Conservation (phyloP, 1,140 invertebrate genomes). For the Drosophila ananassae region DNA sequence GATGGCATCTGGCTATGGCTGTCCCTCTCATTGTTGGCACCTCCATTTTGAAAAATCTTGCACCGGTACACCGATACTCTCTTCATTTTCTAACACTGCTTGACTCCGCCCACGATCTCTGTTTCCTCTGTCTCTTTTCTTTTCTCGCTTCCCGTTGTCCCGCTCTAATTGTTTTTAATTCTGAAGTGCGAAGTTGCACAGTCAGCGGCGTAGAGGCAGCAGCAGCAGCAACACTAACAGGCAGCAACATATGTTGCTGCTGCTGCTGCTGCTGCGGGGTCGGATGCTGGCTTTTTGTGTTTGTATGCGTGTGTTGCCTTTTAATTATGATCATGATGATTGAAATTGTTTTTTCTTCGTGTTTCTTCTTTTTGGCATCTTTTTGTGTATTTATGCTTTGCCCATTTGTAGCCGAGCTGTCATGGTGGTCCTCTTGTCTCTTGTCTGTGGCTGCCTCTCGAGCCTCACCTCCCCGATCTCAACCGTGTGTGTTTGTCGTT, state of each 20-base stretch:
- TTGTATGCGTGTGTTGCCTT: constrained; percentile 60
- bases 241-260: constrained; percentile 43
- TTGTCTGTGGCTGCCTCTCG: constrained; percentile 54
- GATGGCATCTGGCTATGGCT: constrained; percentile 24
- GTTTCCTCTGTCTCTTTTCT: constrained; percentile 17
- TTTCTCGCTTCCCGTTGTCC: constrained; percentile 9
- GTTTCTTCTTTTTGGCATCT: constrained; percentile 70
- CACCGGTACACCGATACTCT: neutral
- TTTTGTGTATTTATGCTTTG: constrained; percentile 68
- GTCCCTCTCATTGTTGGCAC: constrained; percentile 59
- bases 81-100: constrained; percentile 40
- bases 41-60: constrained; percentile 81
- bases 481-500: constrained; percentile 61
- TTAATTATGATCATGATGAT: constrained; percentile 81
- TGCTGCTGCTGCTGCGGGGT: constrained; percentile 33
- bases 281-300: neutral
- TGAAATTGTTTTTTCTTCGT: constrained; percentile 72
- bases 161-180: constrained; percentile 77
- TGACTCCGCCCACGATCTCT: constrained; percentile 54
- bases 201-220: constrained; percentile 55
- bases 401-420: constrained; percentile 70
- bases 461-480: constrained; percentile 11
- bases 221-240: constrained; percentile 26
- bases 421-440: constrained; percentile 81
- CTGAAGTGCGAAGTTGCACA: constrained; percentile 81